Conservation (phyloP, 2,888 invertebrate genomes). For the Brassicogethes aeneus region DNA sequence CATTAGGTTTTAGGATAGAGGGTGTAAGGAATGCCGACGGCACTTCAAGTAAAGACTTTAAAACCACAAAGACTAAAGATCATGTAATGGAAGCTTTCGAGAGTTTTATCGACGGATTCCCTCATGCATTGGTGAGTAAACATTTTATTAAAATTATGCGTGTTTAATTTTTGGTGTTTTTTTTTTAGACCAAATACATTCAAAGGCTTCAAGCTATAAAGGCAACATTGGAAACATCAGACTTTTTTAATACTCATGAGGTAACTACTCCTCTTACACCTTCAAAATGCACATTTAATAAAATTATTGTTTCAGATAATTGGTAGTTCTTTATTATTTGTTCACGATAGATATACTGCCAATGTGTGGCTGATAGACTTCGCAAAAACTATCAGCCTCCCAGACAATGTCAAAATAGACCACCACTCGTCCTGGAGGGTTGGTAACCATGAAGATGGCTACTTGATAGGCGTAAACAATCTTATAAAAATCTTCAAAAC, state of each 20-base stretch:
- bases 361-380: constrained; percentile 98
- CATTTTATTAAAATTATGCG: constrained; percentile 5
- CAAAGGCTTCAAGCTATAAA: constrained; percentile 78
- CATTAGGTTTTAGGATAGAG: constrained; percentile 93
- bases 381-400: constrained; percentile 84
- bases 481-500: constrained; percentile 76
- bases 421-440: constrained; percentile 85
- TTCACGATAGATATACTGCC: constrained; percentile 82
- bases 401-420: constrained; percentile 61
- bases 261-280: constrained; percentile 27
- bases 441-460: constrained; percentile 95
- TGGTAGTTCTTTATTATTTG: constrained; percentile 89
- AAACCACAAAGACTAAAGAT: constrained; percentile 80
- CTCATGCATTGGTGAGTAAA: constrained; percentile 65
- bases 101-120: constrained; percentile 72
- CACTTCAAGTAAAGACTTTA: constrained; percentile 89
- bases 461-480: constrained; percentile 85
- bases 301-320: constrained; percentile 53
- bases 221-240: constrained; percentile 72
- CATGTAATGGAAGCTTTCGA: constrained; percentile 72
- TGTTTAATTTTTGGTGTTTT: constrained; percentile 15
- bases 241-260: constrained; percentile 89
- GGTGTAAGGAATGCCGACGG: constrained; percentile 86
- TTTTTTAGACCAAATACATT: constrained; percentile 69
- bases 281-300: not conserved